Evolutionary conservation across 1,140 invertebrate genomes (phyloP), one percentile per base, ranked within the genome.

Genomic region (Anagrus nilaparvatae): DNA sequence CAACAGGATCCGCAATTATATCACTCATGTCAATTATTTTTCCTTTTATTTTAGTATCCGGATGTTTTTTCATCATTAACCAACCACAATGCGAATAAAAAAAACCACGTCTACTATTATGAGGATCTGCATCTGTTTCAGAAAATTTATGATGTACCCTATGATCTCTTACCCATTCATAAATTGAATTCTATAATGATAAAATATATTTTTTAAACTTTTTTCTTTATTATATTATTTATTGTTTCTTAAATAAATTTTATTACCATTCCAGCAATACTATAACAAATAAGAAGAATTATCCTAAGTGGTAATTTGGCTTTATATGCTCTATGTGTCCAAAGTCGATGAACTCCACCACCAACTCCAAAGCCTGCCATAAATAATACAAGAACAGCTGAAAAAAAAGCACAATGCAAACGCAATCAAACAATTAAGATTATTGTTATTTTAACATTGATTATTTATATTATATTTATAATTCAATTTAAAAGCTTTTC

Each of bases 101-200:
- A 21, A 47, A 47, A 4, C 45, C 45, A 23, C 45, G 30, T 12
- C 14, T 47, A 18, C 45, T 47, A 18, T 47, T 47, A 12, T 47
- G 45, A 12, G 45, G 45, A 24, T 47, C 45, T 8, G 45, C 45
- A 30, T 47, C 30, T 5, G 45, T 47, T 39, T 47, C 45, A 0
- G 45, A 47, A 39, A 37, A 47, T 47, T 47, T 47, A 30, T 47
- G 45, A 43, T 47, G 45, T 2, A 47, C 35, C 16, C 45, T 23
- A 9, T 47, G 45, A 27, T 47, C 45, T 16, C 45, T 27, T 3
- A 47, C 45, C 45, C 45, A 47, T 20, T 47, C 18, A n/a, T 34
- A 47, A 19, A 47, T 18, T 18, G 45, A 39, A 43, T 47, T 47
- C 45, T 47, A 20, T 7, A 44, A 35, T 34, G 1, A 29, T 34